Evolutionary conservation across 2,888 invertebrate genomes (phyloP).

Genomic region (Nematopogon swammerdamellus): DNA sequence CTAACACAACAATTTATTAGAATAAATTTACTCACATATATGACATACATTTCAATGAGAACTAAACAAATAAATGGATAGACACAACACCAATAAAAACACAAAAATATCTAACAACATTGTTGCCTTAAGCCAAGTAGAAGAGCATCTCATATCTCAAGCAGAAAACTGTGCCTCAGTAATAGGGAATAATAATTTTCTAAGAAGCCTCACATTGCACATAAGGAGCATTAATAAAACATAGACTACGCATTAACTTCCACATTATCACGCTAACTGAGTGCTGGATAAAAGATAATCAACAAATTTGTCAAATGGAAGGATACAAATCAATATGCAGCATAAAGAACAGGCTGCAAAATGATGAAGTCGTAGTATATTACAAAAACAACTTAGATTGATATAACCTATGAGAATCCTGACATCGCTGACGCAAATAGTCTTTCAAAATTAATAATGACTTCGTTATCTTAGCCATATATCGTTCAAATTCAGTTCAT

Average conservation of each 20-base stretch:
- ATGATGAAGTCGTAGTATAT: neutral
- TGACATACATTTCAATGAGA: no score
- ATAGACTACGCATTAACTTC: neutral
- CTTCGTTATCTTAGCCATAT: neutral
- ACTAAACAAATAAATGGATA: no score
- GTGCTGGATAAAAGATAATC: neutral
- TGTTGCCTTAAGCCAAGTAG: neutral
- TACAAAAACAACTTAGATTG: neutral
- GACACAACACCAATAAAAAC: neutral
- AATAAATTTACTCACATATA: no score
- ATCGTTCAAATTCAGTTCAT: neutral
- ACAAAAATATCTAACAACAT: neutral
- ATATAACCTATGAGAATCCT: neutral
- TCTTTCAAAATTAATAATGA: no score
- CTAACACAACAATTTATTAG: no score
- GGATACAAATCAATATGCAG: neutral
- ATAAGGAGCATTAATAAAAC: neutral
- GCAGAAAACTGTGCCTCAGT: neutral
- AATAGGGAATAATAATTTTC: no score
- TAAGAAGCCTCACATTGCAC: neutral
- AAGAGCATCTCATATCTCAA: neutral
- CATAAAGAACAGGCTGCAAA: neutral
- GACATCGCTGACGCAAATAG: neutral
- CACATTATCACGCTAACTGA: neutral
- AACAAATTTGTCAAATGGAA: neutral